Evolutionary conservation across 2,888 invertebrate species (phyloP).

Genomic region (Prenolepis imparis): DNA sequence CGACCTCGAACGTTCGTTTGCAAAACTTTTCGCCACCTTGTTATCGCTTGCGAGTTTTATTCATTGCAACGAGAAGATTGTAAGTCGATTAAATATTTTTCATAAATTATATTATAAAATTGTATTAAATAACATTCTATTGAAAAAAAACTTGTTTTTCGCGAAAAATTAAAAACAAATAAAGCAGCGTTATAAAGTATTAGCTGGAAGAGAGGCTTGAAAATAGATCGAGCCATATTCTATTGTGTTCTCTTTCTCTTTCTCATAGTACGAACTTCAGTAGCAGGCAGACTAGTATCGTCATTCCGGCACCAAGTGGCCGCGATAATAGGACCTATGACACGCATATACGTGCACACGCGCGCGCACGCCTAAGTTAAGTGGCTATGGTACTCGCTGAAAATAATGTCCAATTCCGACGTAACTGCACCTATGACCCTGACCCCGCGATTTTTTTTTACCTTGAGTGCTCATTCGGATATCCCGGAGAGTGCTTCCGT

Average conservation of each 20-base stretch:
- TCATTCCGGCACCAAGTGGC: constrained; percentile 78
- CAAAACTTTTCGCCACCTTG: not conserved
- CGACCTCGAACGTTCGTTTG: not conserved
- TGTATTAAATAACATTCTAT: not conserved
- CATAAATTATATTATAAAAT: not conserved
- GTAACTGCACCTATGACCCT: constrained; percentile 78
- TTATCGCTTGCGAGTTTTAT: not conserved
- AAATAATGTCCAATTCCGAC: constrained; percentile 80
- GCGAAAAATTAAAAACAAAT: not conserved
- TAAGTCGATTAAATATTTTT: not conserved
- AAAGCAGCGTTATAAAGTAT: constrained; percentile 27
- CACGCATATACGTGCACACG: constrained; percentile 71
- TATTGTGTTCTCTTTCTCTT: constrained; percentile 43
- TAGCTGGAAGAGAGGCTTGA: constrained; percentile 28
- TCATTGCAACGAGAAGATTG: not conserved
- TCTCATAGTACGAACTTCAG: constrained; percentile 50
- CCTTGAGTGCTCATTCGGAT: constrained; percentile 71
- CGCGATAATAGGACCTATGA: constrained; percentile 81
- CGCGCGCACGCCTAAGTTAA: constrained; percentile 66
- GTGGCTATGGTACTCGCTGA: constrained; percentile 77
- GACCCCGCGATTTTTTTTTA: constrained; percentile 70
- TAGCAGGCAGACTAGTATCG: constrained; percentile 69
- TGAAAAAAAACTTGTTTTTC: not conserved
- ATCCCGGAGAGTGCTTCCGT: constrained; percentile 58
- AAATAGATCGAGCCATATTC: constrained; percentile 62